phyloP scores from a whole-genome alignment of 2,797 vertebrate species.

The Ammospiza maritima region DNA sequence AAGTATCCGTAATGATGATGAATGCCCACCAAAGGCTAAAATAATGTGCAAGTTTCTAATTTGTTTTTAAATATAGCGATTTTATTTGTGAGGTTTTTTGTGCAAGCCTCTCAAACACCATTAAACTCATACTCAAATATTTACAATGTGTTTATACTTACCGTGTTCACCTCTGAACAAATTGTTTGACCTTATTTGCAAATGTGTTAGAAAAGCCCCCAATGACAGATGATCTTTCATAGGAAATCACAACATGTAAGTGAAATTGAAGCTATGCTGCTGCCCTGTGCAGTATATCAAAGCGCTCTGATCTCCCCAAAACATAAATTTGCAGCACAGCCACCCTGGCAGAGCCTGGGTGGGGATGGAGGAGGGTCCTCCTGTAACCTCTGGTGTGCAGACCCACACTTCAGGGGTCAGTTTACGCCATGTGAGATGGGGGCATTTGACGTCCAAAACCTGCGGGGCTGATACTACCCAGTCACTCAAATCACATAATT shows the following conservation, averaged over 20 bases:
- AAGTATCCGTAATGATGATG: conserved; percentile 68
- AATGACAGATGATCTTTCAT: conserved; percentile 73
- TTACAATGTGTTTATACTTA: conserved; percentile 74
- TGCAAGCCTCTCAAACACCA: conserved; percentile 65
- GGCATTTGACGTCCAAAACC: conserved; percentile 45
- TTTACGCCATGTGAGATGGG: conserved; percentile 16
- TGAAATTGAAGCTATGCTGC: conserved; percentile 69
- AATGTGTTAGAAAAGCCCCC: conserved; percentile 64
- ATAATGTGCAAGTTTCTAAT: conserved; percentile 68
- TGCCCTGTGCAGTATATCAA: conserved; percentile 59
- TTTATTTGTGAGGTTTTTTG: conserved; percentile 62
- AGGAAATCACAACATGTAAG: conserved; percentile 72
- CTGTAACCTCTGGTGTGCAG: conserved; percentile 39
- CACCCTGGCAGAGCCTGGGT: conserved; percentile 24
- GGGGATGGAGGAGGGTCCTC: conserved; percentile 41
- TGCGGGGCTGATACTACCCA: conserved; percentile 61
- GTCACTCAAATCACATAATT: conserved; percentile 70
- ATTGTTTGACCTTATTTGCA: conserved; percentile 77
- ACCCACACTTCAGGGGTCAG: conserved; percentile 39
- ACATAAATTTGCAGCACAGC: conserved; percentile 20
- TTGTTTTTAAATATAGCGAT: conserved; percentile 65
- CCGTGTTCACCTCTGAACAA: conserved; percentile 67
- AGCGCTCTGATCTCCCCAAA: not conserved
- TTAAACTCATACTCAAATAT: conserved; percentile 77
- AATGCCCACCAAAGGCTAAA: conserved; percentile 67